phyloP scores from a whole-genome alignment of 1,140 invertebrate species.

The Campoletis sonorensis region DNA sequence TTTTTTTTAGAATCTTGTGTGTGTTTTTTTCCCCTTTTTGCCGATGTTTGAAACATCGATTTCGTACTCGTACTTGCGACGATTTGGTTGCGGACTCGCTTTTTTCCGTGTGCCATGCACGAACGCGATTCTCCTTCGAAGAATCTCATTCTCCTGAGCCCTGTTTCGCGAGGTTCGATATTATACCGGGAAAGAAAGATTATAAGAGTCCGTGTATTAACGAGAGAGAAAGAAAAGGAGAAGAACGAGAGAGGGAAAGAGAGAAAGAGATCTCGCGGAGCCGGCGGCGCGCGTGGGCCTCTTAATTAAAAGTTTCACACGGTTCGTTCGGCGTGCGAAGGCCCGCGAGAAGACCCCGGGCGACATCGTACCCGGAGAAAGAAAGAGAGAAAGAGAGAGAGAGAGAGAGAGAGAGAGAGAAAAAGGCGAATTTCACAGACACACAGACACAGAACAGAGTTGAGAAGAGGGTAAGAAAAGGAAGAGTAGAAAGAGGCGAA shows the following conservation, averaged over 20 bases:
- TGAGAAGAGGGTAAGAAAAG: constrained; percentile 10
- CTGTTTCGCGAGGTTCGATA: constrained; percentile 47
- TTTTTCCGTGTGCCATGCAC: neutral
- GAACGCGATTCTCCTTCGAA: constrained; percentile 15
- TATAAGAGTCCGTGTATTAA: neutral
- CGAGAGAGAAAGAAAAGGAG: neutral
- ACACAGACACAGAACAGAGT: neutral
- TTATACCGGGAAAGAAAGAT: constrained; percentile 27
- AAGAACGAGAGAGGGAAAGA: constrained; percentile 13
- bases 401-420: neutral
- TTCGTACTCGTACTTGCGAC: neutral
- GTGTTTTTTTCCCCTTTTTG: neutral
- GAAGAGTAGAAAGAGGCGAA: constrained; percentile 44
- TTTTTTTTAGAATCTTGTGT: neutral
- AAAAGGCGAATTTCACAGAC: constrained; percentile 3
- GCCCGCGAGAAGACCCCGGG: constrained; percentile 36
- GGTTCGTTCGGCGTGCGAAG: constrained; percentile 50
- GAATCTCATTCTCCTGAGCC: constrained; percentile 36
- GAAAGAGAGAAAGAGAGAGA: too few species aligned
- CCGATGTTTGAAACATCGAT: neutral
- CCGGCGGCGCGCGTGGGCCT: constrained; percentile 59
- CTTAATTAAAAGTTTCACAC: constrained; percentile 69
- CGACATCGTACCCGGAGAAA: constrained; percentile 26
- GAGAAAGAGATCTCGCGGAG: constrained; percentile 31
- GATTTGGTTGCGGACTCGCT: neutral